phyloP scores from a whole-genome alignment of 53 echinoderm and acorn worm genomes.

The Stichopus horrens region DNA sequence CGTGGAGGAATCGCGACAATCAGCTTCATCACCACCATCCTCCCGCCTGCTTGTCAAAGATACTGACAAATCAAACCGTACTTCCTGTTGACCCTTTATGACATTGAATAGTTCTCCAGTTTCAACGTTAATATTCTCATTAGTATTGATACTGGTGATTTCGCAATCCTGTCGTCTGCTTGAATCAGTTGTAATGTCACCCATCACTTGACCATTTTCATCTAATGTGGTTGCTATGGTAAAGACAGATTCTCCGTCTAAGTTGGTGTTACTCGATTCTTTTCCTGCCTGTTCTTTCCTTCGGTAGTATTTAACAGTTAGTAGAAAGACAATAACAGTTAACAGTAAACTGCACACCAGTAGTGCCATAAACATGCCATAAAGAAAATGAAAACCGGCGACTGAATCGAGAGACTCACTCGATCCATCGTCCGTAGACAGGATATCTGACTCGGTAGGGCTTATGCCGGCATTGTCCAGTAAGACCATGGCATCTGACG shows the following conservation, averaged over 20 bases:
- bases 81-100: not conserved
- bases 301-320: not conserved
- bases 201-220: not conserved
- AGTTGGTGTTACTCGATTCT: not conserved
- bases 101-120: not conserved
- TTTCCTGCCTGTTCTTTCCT: not conserved
- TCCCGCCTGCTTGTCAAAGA: too few species aligned
- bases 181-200: not conserved
- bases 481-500: not conserved
- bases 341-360: not conserved
- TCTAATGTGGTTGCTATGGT: not conserved
- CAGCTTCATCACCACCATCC: too few species aligned
- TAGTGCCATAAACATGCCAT: not conserved
- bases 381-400: not conserved
- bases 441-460: not conserved
- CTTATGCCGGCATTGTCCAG: not conserved
- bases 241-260: not conserved
- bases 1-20: too few species aligned
- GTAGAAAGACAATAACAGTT: not conserved
- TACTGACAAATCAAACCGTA: not conserved
- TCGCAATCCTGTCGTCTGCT: not conserved
- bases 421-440: not conserved
- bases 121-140: not conserved
- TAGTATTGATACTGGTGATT: not conserved
- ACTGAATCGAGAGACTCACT: not conserved